phyloP scores from a whole-genome alignment of 2,113 vertebrate genomes.

The Irena cyanogastra region DNA sequence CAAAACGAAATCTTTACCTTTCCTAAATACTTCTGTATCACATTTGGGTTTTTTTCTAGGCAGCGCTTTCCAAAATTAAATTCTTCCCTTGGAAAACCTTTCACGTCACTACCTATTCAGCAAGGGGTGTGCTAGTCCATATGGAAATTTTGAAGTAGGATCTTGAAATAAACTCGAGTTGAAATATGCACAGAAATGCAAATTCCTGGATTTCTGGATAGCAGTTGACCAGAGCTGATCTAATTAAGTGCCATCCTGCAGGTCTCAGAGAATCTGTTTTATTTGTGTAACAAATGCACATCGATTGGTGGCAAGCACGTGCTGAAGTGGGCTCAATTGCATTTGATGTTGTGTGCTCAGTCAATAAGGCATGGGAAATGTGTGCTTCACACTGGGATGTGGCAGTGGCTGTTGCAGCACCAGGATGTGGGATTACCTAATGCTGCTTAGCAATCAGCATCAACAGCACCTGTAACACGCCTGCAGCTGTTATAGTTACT shows the following conservation, averaged over 20 bases:
- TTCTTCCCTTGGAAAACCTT: slow-evolving; percentile 2
- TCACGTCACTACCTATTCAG: background rate
- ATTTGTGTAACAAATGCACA: slow-evolving; percentile 1
- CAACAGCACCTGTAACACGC: background rate
- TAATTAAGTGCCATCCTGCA: background rate
- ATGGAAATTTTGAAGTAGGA: background rate
- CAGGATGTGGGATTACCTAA: background rate
- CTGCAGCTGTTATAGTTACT: background rate
- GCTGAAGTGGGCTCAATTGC: background rate
- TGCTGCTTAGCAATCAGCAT: background rate
- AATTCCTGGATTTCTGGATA: background rate
- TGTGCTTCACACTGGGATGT: background rate
- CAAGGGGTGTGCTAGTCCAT: background rate
- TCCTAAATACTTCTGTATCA: background rate
- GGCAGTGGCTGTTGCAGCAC: background rate
- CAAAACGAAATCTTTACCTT: background rate
- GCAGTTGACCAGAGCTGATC: background rate
- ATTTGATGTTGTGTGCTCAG: background rate
- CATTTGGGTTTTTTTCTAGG: background rate
- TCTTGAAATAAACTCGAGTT: background rate
- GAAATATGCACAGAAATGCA: background rate
- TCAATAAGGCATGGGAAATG: background rate
- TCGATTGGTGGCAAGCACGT: background rate
- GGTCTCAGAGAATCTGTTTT: background rate
- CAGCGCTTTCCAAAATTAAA: background rate